phyloP scores from a whole-genome alignment of 2,888 invertebrate genomes.

The Gisinianus flammeolus region DNA sequence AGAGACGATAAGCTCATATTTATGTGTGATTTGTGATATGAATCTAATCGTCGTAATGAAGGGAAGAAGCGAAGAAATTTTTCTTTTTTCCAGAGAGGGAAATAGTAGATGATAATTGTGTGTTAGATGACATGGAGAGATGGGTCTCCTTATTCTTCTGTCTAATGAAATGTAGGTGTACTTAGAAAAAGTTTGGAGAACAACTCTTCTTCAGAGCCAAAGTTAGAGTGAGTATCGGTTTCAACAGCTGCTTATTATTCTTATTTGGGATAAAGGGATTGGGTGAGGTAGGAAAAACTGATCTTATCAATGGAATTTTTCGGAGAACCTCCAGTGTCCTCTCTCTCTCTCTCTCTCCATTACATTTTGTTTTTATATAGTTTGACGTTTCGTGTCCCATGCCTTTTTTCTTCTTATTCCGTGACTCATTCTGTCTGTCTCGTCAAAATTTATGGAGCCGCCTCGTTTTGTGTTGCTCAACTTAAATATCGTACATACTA shows the following conservation, averaged over 20 bases:
- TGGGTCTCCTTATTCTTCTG: constrained; percentile 39
- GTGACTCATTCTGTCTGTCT: constrained; percentile 46
- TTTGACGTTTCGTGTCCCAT: constrained; percentile 38
- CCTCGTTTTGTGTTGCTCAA: constrained; percentile 44
- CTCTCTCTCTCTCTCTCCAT: constrained; percentile 18
- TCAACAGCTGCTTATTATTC: constrained; percentile 44
- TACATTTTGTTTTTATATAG: constrained; percentile 12
- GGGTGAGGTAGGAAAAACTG: constrained; percentile 42
- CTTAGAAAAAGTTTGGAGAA: background rate
- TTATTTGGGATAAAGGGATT: constrained; percentile 36
- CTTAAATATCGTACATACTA: background rate
- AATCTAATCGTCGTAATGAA: constrained; percentile 38
- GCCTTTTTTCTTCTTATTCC: constrained; percentile 28
- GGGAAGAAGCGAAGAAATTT: constrained; percentile 11
- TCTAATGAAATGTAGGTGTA: constrained; percentile 39
- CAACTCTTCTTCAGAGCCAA: background rate
- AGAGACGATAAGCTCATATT: constrained; percentile 29
- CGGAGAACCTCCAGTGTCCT: constrained; percentile 47
- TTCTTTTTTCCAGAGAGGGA: constrained; percentile 22
- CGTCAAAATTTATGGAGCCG: constrained; percentile 47
- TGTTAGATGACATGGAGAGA: constrained; percentile 41
- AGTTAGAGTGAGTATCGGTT: constrained; percentile 32
- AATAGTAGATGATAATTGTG: constrained; percentile 39
- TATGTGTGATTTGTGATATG: constrained; percentile 38
- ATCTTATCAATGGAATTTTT: constrained; percentile 49